These are phyloP conservation scores for Lepilemur septentrionalis DNA, from an alignment of 2,797 vertebrate genomes.

Conservation along the genomic window DNA sequence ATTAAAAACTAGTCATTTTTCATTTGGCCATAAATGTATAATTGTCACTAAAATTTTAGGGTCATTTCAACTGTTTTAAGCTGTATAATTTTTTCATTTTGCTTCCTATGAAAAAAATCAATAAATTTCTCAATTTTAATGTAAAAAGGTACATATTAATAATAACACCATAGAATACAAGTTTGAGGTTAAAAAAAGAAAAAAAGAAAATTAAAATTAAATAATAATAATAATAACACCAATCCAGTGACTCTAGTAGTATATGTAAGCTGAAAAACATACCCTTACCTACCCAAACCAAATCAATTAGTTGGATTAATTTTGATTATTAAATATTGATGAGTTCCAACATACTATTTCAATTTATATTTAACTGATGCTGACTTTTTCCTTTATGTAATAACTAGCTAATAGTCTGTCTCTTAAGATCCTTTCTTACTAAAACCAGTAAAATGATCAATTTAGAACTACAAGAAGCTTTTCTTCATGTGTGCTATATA, in stretches of 20 bases:
- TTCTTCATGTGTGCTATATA: background rate
- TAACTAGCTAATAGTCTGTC: background rate
- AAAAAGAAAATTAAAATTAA: too few species aligned
- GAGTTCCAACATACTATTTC: background rate
- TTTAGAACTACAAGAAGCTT: background rate
- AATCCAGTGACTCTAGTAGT: background rate
- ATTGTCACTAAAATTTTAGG: slow-evolving; percentile 24
- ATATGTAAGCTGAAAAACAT: background rate
- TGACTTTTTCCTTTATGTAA: background rate
- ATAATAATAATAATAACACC: too few species aligned
- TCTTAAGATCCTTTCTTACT: background rate
- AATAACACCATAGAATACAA: too few species aligned
- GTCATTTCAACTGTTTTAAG: slow-evolving; percentile 4
- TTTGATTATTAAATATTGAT: background rate
- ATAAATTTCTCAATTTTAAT: slow-evolving; percentile 56
- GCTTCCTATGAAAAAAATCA: slow-evolving; percentile 42
- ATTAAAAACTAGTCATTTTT: background rate
- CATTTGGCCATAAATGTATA: background rate
- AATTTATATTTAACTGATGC: background rate
- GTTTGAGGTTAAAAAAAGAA: too few species aligned
- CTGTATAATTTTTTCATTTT: slow-evolving; percentile 44
- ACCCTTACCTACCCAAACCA: background rate
- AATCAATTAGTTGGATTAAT: background rate
- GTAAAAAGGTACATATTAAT: background rate
- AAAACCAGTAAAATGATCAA: background rate